A percentile compares a stretch with the other conserved stretches of the same genome.
These are phyloP conservation scores for Procambarus clarkii DNA, from an alignment of 1,140 invertebrate species.

Conservation along the genomic window DNA sequence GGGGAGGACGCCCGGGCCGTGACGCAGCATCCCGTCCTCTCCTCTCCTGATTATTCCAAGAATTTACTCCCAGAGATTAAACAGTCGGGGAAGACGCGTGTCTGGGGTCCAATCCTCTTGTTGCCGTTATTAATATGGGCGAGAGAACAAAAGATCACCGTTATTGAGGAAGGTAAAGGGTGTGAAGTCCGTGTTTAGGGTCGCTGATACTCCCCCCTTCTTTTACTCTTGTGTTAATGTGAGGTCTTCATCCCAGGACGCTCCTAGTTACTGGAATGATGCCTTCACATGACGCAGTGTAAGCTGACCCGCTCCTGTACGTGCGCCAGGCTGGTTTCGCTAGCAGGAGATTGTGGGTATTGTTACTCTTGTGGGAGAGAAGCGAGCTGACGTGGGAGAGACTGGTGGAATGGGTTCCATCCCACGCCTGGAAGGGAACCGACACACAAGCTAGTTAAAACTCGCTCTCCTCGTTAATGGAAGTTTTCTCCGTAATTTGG, in stretches of 20 bases:
- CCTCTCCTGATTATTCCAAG: no score
- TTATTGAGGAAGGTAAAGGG: conserved; percentile 18
- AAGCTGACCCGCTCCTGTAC: not conserved
- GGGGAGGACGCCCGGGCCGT: no score
- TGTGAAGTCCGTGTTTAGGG: conserved; percentile 11
- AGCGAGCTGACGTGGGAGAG: no score
- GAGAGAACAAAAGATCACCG: not conserved
- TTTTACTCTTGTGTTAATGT: conserved; percentile 24
- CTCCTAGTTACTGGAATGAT: not conserved
- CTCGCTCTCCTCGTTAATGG: no score
- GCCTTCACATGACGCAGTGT: not conserved
- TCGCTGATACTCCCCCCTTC: not conserved
- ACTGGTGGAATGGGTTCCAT: no score
- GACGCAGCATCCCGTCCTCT: no score
- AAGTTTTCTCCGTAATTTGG: no score
- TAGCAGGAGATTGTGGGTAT: not conserved
- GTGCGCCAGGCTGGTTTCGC: not conserved
- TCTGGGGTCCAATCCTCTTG: not conserved
- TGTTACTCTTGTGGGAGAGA: not conserved
- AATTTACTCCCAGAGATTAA: no score
- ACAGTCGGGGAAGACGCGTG: not conserved
- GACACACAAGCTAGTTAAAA: no score
- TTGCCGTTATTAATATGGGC: not conserved
- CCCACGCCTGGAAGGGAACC: no score
- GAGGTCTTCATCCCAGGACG: conserved; percentile 2